Percentiles rank a stretch among this genome's conserved stretches.
These are phyloP conservation scores for Syrmaticus mikado DNA, from an alignment of 2,113 vertebrate species.

Conservation along the genomic window DNA sequence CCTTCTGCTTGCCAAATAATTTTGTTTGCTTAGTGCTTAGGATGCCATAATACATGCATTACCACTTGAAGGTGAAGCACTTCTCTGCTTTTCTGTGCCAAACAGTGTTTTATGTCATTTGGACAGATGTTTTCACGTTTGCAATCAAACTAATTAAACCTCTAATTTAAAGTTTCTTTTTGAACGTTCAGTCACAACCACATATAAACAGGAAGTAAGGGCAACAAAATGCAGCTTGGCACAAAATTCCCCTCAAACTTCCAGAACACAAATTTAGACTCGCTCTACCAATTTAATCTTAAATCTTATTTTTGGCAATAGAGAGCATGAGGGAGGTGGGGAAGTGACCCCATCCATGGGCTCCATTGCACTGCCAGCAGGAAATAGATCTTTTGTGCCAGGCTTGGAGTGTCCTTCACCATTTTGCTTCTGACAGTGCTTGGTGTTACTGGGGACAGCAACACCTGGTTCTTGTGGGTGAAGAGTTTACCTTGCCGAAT, in stretches of 20 bases:
- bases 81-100: not conserved
- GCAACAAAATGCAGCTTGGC: not conserved
- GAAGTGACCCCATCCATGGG: accelerated
- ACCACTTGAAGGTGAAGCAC: not conserved
- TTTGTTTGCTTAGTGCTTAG: not conserved
- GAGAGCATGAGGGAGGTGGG: not conserved
- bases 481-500: not conserved
- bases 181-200: not conserved
- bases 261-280: not conserved
- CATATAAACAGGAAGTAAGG: not conserved
- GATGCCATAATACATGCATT: not conserved
- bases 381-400: accelerated
- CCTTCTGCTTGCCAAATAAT: not conserved
- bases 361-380: not conserved
- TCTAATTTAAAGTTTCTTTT: not conserved
- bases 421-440: not conserved
- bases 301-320: not conserved
- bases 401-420: not conserved
- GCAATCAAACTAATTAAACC: not conserved
- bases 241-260: not conserved
- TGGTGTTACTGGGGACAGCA: not conserved
- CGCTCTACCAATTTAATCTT: not conserved
- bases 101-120: not conserved
- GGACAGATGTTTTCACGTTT: not conserved
- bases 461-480: not conserved